Evolutionary conservation across 2,888 invertebrate genomes (phyloP).

Genomic region (Poecilus cupreus): DNA sequence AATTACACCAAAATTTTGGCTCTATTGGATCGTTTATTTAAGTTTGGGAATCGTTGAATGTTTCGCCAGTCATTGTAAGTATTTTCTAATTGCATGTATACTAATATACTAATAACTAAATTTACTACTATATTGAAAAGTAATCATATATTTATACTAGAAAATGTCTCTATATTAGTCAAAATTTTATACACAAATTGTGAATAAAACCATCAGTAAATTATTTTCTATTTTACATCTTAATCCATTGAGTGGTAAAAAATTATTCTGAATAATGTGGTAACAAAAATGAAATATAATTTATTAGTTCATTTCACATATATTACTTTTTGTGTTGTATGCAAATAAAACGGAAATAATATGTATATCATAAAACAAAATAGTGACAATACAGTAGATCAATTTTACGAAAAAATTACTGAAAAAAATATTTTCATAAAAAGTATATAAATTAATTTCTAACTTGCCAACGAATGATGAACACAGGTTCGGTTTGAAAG

Average conservation of each 20-base stretch:
- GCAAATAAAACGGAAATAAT: not conserved
- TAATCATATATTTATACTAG: constrained; percentile 41
- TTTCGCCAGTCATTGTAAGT: constrained; percentile 18
- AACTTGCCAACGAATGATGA: constrained; percentile 32
- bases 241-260: not conserved
- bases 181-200: constrained; percentile 26
- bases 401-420: constrained; percentile 16
- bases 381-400: constrained; percentile 42
- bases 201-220: not conserved
- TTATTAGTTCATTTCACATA: constrained; percentile 14
- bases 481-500: constrained; percentile 49
- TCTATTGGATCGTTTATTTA: not conserved
- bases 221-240: not conserved
- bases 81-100: constrained; percentile 33
- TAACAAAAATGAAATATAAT: constrained; percentile 1
- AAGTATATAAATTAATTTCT: constrained; percentile 10
- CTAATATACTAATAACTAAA: constrained; percentile 12
- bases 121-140: constrained; percentile 7
- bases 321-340: not conserved
- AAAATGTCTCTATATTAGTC: not conserved
- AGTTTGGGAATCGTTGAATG: constrained; percentile 4
- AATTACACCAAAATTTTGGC: too few species aligned
- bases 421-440: constrained; percentile 27
- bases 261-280: constrained; percentile 27
- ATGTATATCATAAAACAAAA: constrained; percentile 38